Evolutionary conservation across 2,797 vertebrate species (phyloP).

Genomic region (Astyanax mexicanus): DNA sequence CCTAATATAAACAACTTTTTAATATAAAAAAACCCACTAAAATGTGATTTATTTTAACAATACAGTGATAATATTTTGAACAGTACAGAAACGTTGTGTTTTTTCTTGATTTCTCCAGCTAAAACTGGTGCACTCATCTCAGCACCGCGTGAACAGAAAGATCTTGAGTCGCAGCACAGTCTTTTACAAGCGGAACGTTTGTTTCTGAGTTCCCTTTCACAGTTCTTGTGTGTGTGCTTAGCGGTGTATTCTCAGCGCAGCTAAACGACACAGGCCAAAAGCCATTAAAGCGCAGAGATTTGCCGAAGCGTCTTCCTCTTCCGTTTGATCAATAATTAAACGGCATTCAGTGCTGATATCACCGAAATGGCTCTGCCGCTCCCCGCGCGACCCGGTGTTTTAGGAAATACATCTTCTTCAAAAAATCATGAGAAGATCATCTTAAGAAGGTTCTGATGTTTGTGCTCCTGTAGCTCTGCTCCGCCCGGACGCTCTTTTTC

Average conservation of each 20-base stretch:
- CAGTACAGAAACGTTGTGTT: too few species aligned
- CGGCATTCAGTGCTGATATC: slow-evolving; percentile 20
- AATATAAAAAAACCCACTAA: too few species aligned
- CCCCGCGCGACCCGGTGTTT: slow-evolving; percentile 27
- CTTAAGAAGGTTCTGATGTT: background rate
- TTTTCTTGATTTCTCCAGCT: background rate
- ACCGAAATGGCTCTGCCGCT: slow-evolving; percentile 27
- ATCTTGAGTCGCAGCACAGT: background rate
- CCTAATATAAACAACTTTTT: too few species aligned
- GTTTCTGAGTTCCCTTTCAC: background rate
- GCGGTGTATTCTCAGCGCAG: background rate
- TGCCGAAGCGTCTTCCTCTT: background rate
- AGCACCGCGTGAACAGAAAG: background rate
- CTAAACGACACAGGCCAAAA: background rate
- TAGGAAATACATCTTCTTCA: background rate
- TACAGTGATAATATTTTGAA: too few species aligned
- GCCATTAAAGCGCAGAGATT: background rate
- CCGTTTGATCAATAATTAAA: slow-evolving; percentile 46
- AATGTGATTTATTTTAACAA: too few species aligned
- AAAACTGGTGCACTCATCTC: background rate
- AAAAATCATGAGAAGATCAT: background rate
- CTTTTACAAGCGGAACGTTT: background rate
- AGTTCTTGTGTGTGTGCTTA: background rate
- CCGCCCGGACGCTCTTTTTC: slow-evolving; percentile 29
- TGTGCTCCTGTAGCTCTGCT: slow-evolving; percentile 32